These are phyloP conservation scores for Sclerurus mexicanus DNA, from an alignment of 2,113 vertebrate species.

Conservation along the genomic window DNA sequence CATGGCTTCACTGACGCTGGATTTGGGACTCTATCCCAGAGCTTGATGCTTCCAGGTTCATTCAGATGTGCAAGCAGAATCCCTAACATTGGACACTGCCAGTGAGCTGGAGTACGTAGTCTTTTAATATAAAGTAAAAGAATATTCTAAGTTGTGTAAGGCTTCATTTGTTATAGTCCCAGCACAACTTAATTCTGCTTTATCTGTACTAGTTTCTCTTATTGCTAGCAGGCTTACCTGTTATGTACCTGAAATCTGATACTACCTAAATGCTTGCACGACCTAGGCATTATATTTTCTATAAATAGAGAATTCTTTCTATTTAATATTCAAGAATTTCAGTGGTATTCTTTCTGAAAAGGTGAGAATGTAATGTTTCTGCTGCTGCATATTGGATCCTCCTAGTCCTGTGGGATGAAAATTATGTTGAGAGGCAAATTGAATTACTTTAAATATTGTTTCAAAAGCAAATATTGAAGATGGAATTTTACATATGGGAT, in stretches of 20 bases:
- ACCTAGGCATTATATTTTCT: not conserved
- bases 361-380: not conserved
- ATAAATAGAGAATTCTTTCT: no score
- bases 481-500: not conserved
- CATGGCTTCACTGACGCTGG: slow-evolving; percentile 52
- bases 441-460: not conserved
- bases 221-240: not conserved
- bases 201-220: not conserved
- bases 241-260: not conserved
- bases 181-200: not conserved
- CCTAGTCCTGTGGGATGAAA: not conserved
- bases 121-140: not conserved
- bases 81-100: not conserved
- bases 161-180: not conserved
- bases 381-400: accelerated
- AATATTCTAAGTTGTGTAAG: not conserved
- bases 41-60: slow-evolving; percentile 63
- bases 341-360: not conserved
- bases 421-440: not conserved
- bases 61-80: slow-evolving; percentile 55
- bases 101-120: not conserved
- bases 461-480: not conserved
- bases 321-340: not conserved
- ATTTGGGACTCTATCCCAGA: slow-evolving; percentile 52
- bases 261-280: not conserved